These are phyloP conservation scores for Dynastes tityus DNA, from an alignment of 2,888 invertebrate genomes.

Conservation along the genomic window DNA sequence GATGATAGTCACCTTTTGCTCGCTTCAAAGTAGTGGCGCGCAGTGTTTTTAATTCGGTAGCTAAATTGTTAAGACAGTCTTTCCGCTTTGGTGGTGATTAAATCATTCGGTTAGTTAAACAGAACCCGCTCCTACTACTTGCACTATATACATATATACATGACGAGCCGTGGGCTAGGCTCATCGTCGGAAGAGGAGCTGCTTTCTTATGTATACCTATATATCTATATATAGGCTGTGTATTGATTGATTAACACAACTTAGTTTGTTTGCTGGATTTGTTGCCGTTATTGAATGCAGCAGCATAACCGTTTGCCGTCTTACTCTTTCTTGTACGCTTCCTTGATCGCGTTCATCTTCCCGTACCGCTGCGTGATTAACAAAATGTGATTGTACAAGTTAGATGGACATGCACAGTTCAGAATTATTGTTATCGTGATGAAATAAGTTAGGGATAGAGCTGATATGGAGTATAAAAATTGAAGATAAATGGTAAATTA, in stretches of 20 bases:
- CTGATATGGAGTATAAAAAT: no score
- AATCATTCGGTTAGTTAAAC: constrained; percentile 72
- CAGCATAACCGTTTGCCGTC: constrained; percentile 8
- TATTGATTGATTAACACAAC: constrained; percentile 71
- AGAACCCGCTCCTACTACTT: constrained; percentile 63
- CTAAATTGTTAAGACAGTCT: constrained; percentile 70
- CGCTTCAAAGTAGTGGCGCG: constrained; percentile 30
- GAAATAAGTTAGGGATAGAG: constrained; percentile 8
- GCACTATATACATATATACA: constrained; percentile 53
- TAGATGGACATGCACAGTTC: constrained; percentile 6
- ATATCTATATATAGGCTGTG: constrained; percentile 62
- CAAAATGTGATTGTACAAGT: constrained; percentile 40
- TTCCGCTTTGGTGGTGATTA: constrained; percentile 70
- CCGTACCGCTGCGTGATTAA: constrained; percentile 24
- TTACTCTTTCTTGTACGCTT: not conserved
- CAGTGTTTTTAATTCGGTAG: constrained; percentile 69
- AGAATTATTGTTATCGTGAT: constrained; percentile 24
- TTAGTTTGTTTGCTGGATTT: constrained; percentile 43
- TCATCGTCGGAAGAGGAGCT: constrained; percentile 47
- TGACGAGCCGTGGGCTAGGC: constrained; percentile 64
- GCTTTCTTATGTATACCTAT: not conserved
- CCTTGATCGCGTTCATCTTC: not conserved
- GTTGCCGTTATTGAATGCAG: constrained; percentile 43
- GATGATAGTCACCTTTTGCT: constrained; percentile 29
- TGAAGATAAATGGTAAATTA: no score